Percentiles rank a stretch among this genome's conserved stretches.
phyloP scores from a whole-genome alignment of 2,888 invertebrate genomes.

The Xiphydria camelus region DNA sequence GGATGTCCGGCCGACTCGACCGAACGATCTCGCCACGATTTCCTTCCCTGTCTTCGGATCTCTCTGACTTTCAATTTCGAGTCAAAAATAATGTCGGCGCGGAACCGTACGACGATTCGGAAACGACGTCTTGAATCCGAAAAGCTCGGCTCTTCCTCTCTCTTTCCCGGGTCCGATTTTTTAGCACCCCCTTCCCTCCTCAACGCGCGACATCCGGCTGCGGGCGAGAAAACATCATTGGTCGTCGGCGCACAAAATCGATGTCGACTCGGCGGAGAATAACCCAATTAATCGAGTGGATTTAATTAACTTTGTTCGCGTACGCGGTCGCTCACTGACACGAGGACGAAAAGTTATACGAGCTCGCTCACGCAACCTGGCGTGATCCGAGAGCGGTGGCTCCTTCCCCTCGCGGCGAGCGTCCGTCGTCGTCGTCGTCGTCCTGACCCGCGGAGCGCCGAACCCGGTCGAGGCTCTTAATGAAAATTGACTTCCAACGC shows the following conservation, averaged over 20 bases:
- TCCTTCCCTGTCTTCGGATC: no score
- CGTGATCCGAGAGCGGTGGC: slow-evolving; percentile 34
- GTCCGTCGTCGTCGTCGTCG: no score
- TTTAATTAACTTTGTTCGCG: slow-evolving; percentile 44
- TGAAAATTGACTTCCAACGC: slow-evolving; percentile 41
- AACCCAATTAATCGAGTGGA: slow-evolving; percentile 50
- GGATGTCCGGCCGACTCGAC: no score
- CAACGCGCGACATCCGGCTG: no score
- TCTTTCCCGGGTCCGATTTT: background rate
- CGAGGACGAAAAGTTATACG: slow-evolving; percentile 32
- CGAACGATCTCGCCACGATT: no score
- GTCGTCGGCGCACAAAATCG: slow-evolving; percentile 26
- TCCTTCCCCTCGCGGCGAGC: no score
- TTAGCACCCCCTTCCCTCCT: background rate
- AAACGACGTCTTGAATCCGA: no score
- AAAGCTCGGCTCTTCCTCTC: no score
- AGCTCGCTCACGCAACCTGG: slow-evolving; percentile 47
- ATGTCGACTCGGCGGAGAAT: slow-evolving; percentile 36
- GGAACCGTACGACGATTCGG: no score
- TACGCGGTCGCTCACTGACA: background rate
- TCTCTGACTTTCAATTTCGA: no score
- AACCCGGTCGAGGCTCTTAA: slow-evolving; percentile 35
- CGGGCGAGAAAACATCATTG: slow-evolving; percentile 2
- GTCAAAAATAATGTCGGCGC: no score
- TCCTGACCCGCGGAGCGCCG: no score